Base-by-base conservation (phyloP, 2,888 invertebrate genomes). In the Leptothorax acervorum region DNA sequence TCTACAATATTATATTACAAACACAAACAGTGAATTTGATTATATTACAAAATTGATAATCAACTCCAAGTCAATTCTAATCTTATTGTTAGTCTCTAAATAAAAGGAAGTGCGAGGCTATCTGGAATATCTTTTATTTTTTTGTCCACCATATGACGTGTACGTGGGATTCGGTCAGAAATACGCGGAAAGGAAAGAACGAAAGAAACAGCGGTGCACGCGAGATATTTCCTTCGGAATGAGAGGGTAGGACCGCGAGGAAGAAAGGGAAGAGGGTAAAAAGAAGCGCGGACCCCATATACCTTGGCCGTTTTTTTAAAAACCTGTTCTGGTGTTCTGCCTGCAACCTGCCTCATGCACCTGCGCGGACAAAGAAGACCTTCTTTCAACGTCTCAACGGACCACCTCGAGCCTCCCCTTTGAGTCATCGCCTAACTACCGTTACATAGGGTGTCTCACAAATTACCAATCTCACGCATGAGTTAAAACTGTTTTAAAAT, bases 281-380 rank as follows among this genome's bases (percentile, higher is more conserved):
- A 87, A 89, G 86, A 86, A 86, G 83, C 57, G 83, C 48, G 31
- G 82, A 83, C 79, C 74, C 70, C 74, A 85, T 88, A 57, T 88
- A 57, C 86, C 86, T 45, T 9, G 75, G 86, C 76, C 88, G 89
- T 86, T 92, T 92, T 92, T 91, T 89, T 90, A 89, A 90, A 91
- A 91, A 92, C 92, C 92, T 92, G 91, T 91, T 92, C 90, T 90
- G 91, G 88, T 88, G 87, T 89, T 87, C 86, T 90, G 92, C 92
- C 92, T 92, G 88, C 91, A 92, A 93, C 93, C 93, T 93, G 93
- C 90, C 91, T 89, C 85, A 86, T 82, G 90, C 93, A 93, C 93
- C 93, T 93, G 93, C 87, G 83, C 87, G 89, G 73, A 90, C 88
- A 91, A 92, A 92, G 88, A 65, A 83, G 85, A 48, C 90, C 89